A percentile compares a stretch with the other conserved stretches of the same genome.
phyloP scores from a whole-genome alignment of 2,888 invertebrate genomes.

The Dysmachus trigonus region DNA sequence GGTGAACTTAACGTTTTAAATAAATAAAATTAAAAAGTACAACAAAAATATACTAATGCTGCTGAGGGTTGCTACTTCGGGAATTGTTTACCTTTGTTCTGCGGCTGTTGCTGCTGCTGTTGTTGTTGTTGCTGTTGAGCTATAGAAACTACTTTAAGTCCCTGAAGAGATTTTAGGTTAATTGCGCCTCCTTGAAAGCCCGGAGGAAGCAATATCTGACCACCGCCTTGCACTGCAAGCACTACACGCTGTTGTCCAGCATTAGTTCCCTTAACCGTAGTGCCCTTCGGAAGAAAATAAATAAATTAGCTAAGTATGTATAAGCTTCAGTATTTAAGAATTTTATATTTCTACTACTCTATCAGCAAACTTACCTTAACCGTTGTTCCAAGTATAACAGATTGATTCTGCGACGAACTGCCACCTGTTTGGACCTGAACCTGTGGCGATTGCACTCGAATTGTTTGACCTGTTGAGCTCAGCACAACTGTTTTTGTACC shows the following conservation, averaged over 20 bases:
- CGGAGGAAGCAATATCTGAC: conserved; percentile 70
- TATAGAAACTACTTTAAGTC: conserved; percentile 71
- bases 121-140: conserved; percentile 55
- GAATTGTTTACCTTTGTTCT: conserved; percentile 48
- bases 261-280: conserved; percentile 54
- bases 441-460: conserved; percentile 56
- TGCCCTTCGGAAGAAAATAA: conserved; percentile 52
- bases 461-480: conserved; percentile 58
- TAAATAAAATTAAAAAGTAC: neutral
- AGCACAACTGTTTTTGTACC: conserved; percentile 58
- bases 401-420: conserved; percentile 41
- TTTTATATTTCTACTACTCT: no score
- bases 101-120: conserved; percentile 33
- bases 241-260: conserved; percentile 65
- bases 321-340: no score
- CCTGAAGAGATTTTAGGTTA: conserved; percentile 71
- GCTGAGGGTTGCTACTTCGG: conserved; percentile 13
- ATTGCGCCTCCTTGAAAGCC: conserved; percentile 70
- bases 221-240: conserved; percentile 68
- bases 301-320: no score
- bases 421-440: conserved; percentile 45
- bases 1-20: conserved; percentile 14
- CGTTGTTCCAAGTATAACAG: conserved; percentile 47
- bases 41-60: conserved; percentile 4
- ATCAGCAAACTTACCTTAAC: conserved; percentile 45